Conservation (phyloP, 2,113 vertebrate genomes). For the Cyprinus carpio region DNA sequence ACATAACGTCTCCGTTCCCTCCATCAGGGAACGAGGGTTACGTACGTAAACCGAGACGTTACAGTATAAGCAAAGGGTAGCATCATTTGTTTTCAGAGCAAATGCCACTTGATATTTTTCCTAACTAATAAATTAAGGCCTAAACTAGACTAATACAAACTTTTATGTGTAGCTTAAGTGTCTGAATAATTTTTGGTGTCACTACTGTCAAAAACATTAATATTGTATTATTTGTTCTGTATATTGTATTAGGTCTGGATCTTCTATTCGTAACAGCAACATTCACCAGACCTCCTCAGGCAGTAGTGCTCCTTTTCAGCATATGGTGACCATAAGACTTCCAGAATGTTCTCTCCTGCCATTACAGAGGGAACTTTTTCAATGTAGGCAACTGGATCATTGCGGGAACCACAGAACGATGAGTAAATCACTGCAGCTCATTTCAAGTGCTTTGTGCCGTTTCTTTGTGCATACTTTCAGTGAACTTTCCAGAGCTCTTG, state of each 20-base stretch:
- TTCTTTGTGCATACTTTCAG: not conserved
- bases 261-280: not conserved
- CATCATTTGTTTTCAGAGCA: not conserved
- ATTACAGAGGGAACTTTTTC: not conserved
- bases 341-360: not conserved
- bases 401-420: conserved; percentile 16
- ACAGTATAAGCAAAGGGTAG: not conserved
- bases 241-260: not conserved
- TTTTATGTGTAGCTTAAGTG: not conserved
- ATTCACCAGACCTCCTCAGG: not conserved
- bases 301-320: not conserved
- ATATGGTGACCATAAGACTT: conserved; percentile 3
- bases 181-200: not conserved
- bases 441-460: conserved; percentile 1
- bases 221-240: not conserved
- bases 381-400: not conserved
- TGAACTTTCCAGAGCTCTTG: conserved; percentile 16
- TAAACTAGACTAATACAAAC: too few relatives aligned
- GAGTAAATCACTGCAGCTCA: conserved; percentile 21
- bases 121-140: too few relatives aligned
- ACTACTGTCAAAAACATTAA: not conserved
- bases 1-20: too few relatives aligned
- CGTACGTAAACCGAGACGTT: too few relatives aligned
- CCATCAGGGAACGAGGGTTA: too few relatives aligned
- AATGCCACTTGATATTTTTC: not conserved